Percentiles rank a stretch among this genome's conserved stretches.
These are phyloP conservation scores for Hermaeophaga mercurialis DNA, from an alignment of 2,888 invertebrate species.

Conservation along the genomic window DNA sequence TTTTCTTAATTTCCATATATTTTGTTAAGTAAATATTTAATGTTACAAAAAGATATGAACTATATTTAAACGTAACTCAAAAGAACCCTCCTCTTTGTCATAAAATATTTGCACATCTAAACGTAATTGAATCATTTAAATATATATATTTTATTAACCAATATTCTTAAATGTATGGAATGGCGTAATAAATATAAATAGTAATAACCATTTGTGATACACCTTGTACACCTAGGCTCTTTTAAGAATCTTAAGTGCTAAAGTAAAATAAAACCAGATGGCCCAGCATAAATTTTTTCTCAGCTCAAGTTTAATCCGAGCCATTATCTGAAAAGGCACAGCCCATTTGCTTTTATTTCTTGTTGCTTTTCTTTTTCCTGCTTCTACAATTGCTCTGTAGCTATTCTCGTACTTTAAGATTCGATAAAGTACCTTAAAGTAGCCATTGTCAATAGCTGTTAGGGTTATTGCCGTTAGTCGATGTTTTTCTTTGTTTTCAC, in stretches of 20 bases:
- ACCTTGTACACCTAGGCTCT: conserved; percentile 2
- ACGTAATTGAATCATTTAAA: too few species aligned
- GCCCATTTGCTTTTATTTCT: conserved; percentile 54
- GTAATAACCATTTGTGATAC: neutral
- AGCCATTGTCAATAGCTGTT: conserved; percentile 46
- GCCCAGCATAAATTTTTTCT: conserved; percentile 51
- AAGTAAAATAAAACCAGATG: conserved; percentile 54
- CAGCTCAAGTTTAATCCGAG: conserved; percentile 52
- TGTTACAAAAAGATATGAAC: too few species aligned
- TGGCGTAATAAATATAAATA: too few species aligned
- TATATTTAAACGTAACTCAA: too few species aligned
- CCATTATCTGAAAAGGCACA: conserved; percentile 52
- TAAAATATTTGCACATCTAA: too few species aligned
- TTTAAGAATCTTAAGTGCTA: conserved; percentile 27
- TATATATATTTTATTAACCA: too few species aligned
- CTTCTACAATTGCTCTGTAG: conserved; percentile 47
- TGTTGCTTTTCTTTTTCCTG: conserved; percentile 43
- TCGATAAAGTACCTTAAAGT: conserved; percentile 47
- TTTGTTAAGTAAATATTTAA: too few species aligned
- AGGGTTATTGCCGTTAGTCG: conserved; percentile 38
- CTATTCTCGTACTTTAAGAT: conserved; percentile 44
- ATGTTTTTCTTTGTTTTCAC: conserved; percentile 21
- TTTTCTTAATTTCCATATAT: too few species aligned
- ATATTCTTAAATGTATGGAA: too few species aligned
- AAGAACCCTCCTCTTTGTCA: too few species aligned